Percentiles rank a stretch among this genome's conserved stretches.
phyloP scores from a whole-genome alignment of 2,888 invertebrate genomes.

The Lapara coniferarum region DNA sequence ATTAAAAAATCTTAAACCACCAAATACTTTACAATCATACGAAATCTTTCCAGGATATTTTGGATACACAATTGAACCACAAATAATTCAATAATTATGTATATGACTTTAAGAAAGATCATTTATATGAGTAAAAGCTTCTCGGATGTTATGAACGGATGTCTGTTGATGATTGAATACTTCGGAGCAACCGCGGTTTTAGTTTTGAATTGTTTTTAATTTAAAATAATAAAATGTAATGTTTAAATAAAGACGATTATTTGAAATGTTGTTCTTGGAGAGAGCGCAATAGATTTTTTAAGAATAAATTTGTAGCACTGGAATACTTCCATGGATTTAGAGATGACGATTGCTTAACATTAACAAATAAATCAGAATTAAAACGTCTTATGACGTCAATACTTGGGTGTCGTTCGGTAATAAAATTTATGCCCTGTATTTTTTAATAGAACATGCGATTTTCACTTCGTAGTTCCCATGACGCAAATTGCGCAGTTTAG shows the following conservation, averaged over 20 bases:
- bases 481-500: too few relatives aligned
- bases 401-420: too few relatives aligned
- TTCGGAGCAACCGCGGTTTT: constrained; percentile 13
- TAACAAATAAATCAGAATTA: background rate
- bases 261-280: background rate
- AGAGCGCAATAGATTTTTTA: background rate
- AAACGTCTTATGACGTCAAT: too few relatives aligned
- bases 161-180: constrained; percentile 8
- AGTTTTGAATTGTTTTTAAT: constrained; percentile 17
- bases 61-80: too few relatives aligned
- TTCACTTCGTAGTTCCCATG: too few relatives aligned
- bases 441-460: too few relatives aligned
- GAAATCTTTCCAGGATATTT: too few relatives aligned
- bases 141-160: constrained; percentile 1
- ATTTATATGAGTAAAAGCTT: background rate
- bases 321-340: background rate
- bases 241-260: constrained; percentile 4
- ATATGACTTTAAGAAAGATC: background rate
- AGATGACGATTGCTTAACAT: background rate
- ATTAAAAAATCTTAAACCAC: background rate
- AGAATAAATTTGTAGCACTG: constrained; percentile 1
- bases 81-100: too few relatives aligned
- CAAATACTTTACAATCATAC: background rate
- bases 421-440: too few relatives aligned
- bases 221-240: background rate